A percentile compares a stretch with the other conserved stretches of the same genome.
Conservation (phyloP, 2,113 vertebrate species). For the Coreoperca whiteheadi region DNA sequence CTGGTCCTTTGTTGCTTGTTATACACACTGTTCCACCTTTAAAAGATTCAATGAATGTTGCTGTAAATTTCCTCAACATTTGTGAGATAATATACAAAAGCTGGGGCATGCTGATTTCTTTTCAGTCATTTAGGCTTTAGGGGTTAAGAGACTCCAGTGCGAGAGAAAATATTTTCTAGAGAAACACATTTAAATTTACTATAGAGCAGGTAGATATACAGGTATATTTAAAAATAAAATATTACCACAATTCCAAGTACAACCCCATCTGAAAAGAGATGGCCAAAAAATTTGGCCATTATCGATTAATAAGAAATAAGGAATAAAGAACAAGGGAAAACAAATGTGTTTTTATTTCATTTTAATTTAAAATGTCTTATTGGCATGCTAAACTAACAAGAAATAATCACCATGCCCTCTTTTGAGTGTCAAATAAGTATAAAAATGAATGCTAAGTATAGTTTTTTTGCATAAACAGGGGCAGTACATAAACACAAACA, state of each 20-base stretch:
- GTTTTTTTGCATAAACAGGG: too few relatives aligned
- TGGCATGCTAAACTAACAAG: too few relatives aligned
- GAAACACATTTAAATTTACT: not conserved
- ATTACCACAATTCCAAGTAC: not conserved
- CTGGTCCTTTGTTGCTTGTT: constrained; percentile 32
- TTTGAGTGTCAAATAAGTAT: too few relatives aligned
- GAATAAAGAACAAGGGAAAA: not conserved
- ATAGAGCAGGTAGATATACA: not conserved
- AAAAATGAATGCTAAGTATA: too few relatives aligned
- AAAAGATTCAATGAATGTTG: constrained; percentile 18
- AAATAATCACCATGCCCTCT: too few relatives aligned
- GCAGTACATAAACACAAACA: too few relatives aligned
- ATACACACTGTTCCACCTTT: constrained; percentile 23
- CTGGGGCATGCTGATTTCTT: too few relatives aligned
- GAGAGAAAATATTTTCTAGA: not conserved
- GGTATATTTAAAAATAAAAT: constrained; percentile 5
- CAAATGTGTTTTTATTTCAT: too few relatives aligned
- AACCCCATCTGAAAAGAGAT: not conserved
- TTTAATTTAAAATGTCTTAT: too few relatives aligned
- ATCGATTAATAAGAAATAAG: not conserved
- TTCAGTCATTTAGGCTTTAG: too few relatives aligned
- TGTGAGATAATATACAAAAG: constrained; percentile 1
- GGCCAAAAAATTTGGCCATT: not conserved
- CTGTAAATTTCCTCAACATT: not conserved
- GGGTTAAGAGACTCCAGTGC: too few relatives aligned